Conservation (phyloP, 2,797 vertebrate genomes). For the Amniataba percoides region DNA sequence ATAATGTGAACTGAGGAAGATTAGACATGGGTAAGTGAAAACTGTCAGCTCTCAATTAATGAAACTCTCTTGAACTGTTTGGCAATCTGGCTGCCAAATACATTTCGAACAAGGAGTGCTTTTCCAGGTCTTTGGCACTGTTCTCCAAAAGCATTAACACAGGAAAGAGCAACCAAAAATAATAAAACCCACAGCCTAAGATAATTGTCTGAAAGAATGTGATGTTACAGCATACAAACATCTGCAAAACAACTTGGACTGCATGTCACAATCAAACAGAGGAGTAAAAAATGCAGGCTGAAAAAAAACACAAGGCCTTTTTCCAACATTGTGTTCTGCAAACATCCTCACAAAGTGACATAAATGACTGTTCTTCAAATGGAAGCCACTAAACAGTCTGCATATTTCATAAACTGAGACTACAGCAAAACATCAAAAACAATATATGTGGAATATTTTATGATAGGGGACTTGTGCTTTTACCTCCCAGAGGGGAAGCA, state of each 20-base stretch:
- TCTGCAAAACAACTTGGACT: constrained; percentile 17
- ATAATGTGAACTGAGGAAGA: constrained; percentile 13
- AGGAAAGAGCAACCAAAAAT: constrained; percentile 40
- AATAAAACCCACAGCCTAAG: constrained; percentile 46
- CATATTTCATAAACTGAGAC: constrained; percentile 38
- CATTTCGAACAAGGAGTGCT: constrained; percentile 21
- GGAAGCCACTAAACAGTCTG: constrained; percentile 26
- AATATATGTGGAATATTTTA: constrained; percentile 38
- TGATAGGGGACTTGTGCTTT: constrained; percentile 22
- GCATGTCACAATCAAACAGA: constrained; percentile 24
- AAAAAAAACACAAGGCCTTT: constrained; percentile 10
- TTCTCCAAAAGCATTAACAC: constrained; percentile 43
- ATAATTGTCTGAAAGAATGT: constrained; percentile 47
- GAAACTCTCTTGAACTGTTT: constrained; percentile 24
- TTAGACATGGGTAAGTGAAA: constrained; percentile 28
- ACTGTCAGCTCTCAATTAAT: constrained; percentile 24
- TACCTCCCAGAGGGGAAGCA: constrained; percentile 23
- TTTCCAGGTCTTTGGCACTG: constrained; percentile 33
- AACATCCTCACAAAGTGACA: constrained; percentile 21
- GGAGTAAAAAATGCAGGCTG: constrained; percentile 5
- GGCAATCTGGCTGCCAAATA: constrained; percentile 35
- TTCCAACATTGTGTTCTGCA: constrained; percentile 3
- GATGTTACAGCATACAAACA: constrained; percentile 40
- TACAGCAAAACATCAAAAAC: constrained; percentile 40
- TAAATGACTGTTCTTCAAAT: constrained; percentile 20